Percentiles rank a stretch among this genome's conserved stretches.
phyloP scores from a whole-genome alignment of 1,140 invertebrate species.

The Hestina assimilis region DNA sequence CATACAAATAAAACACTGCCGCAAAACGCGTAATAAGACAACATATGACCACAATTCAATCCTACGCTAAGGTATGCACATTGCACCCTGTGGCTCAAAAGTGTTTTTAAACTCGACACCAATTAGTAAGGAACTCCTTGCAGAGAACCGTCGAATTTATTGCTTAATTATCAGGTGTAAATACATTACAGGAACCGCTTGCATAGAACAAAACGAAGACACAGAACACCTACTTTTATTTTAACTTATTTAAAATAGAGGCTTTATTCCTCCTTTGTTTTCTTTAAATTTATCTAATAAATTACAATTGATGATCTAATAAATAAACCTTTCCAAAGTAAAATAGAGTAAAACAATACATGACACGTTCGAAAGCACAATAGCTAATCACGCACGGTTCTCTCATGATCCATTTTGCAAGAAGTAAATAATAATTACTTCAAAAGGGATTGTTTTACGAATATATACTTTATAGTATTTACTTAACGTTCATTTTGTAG shows the following conservation, averaged over 20 bases:
- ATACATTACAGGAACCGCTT: neutral
- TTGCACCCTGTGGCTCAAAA: slow-evolving; percentile 9
- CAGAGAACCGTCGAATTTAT: slow-evolving; percentile 7
- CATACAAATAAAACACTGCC: slow-evolving; percentile 31
- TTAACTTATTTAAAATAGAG: neutral
- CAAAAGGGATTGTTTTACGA: neutral
- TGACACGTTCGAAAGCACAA: slow-evolving; percentile 34
- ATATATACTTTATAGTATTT: neutral
- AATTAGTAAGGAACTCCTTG: slow-evolving; percentile 18
- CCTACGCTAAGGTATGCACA: neutral
- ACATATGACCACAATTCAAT: slow-evolving; percentile 29
- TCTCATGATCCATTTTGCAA: slow-evolving; percentile 9
- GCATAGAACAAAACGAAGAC: neutral
- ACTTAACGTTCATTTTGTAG: neutral
- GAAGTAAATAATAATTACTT: neutral
- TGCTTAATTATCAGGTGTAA: slow-evolving; percentile 17
- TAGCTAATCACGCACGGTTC: slow-evolving; percentile 35
- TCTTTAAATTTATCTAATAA: slow-evolving; percentile 10
- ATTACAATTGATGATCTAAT: slow-evolving; percentile 13
- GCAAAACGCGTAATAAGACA: slow-evolving; percentile 28
- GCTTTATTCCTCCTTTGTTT: neutral
- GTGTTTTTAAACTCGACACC: slow-evolving; percentile 13
- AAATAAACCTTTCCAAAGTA: slow-evolving; percentile 4
- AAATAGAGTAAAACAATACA: slow-evolving; percentile 23
- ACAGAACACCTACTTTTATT: neutral